Conservation (phyloP, 2,113 vertebrate species). For the Bolborhynchus lineola region DNA sequence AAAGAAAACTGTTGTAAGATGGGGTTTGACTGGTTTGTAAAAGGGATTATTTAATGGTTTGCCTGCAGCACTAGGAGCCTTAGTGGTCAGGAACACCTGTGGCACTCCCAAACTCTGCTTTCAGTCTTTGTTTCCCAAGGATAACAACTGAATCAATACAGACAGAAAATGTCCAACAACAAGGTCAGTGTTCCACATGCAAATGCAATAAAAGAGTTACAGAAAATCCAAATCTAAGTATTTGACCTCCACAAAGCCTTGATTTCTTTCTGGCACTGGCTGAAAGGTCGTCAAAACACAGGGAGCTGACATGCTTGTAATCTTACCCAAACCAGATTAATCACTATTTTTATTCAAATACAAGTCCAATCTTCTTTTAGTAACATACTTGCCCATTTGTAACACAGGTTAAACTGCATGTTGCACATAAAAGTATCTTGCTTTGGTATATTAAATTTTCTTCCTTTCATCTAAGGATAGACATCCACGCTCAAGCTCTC, state of each 20-base stretch:
- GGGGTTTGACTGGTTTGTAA: neutral
- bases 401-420: neutral
- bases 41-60: neutral
- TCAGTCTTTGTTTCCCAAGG: neutral
- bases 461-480: neutral
- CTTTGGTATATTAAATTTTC: neutral
- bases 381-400: neutral
- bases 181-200: neutral
- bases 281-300: neutral
- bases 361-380: neutral
- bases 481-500: accelerated
- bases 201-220: neutral
- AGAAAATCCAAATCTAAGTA: neutral
- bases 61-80: neutral
- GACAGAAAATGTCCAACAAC: neutral
- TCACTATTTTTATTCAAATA: neutral
- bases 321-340: neutral
- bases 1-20: neutral
- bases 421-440: neutral
- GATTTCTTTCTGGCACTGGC: neutral
- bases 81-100: neutral
- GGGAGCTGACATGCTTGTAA: neutral
- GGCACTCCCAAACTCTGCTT: neutral
- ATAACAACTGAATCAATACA: neutral
- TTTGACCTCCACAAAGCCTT: neutral